These are phyloP conservation scores for Drosophila histrio DNA, from an alignment of 2,888 invertebrate species.

Conservation along the genomic window DNA sequence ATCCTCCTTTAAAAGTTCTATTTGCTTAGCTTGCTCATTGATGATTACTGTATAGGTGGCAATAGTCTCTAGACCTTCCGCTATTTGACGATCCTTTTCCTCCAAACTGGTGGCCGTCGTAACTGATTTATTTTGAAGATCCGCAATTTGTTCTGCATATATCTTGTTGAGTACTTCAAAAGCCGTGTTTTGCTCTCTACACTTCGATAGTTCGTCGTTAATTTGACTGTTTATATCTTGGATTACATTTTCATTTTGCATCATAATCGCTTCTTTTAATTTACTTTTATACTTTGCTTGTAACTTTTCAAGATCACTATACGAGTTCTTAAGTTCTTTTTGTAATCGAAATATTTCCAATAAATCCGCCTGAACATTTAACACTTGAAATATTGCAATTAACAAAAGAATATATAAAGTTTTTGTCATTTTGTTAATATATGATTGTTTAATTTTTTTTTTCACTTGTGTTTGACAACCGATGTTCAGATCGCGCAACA, in stretches of 20 bases:
- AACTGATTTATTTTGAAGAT: conserved; percentile 7
- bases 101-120: neutral
- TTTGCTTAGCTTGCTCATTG: conserved; percentile 40
- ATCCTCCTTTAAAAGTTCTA: conserved; percentile 25
- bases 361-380: conserved; percentile 13
- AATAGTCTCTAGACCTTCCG: conserved; percentile 19
- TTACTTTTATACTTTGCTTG: conserved; percentile 39
- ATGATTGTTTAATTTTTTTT: neutral
- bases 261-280: conserved; percentile 25
- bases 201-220: conserved; percentile 23
- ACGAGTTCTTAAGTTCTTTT: conserved; percentile 31
- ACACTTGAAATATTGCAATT: neutral
- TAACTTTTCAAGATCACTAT: conserved; percentile 37
- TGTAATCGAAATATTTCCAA: conserved; percentile 37
- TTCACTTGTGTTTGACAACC: conserved; percentile 24
- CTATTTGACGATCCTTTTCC: conserved; percentile 29
- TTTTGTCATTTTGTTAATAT: conserved; percentile 19
- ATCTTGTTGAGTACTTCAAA: conserved; percentile 31
- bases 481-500: conserved; percentile 31
- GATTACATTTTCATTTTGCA: conserved; percentile 8
- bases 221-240: conserved; percentile 6
- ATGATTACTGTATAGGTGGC: conserved; percentile 26
- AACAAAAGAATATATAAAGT: conserved; percentile 4
- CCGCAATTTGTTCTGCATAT: conserved; percentile 33
- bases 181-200: conserved; percentile 27